phyloP scores from a whole-genome alignment of 1,140 invertebrate genomes.

The Daktulosphaira vitifoliae region DNA sequence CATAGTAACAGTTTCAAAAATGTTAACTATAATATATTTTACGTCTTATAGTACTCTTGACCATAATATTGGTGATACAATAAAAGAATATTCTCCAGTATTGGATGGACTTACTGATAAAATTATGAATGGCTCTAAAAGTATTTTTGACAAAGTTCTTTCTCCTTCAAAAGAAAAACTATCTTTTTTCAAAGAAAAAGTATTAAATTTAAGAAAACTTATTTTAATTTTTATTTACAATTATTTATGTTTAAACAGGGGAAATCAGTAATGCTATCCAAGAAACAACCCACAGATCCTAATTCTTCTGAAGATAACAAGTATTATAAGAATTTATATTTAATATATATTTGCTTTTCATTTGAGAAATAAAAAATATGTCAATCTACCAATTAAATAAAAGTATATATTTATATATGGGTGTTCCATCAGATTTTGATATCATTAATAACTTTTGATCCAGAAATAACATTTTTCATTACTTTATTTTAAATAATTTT shows the following conservation, averaged over 20 bases:
- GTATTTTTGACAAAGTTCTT: slow-evolving; percentile 66
- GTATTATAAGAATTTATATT: too few species aligned
- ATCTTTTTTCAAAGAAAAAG: slow-evolving; percentile 35
- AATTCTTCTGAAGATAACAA: slow-evolving; percentile 81
- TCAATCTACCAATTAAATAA: too few species aligned
- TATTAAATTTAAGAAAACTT: neutral
- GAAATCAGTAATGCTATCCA: slow-evolving; percentile 61
- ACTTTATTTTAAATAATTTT: too few species aligned
- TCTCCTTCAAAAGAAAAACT: slow-evolving; percentile 64
- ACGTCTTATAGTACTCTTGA: slow-evolving; percentile 6
- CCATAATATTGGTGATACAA: neutral
- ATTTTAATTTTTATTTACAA: neutral
- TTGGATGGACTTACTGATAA: slow-evolving; percentile 59
- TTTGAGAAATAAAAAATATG: too few species aligned
- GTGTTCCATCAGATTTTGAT: too few species aligned
- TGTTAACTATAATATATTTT: too few species aligned
- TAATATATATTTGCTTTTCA: too few species aligned
- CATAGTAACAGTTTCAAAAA: too few species aligned
- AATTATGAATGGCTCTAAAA: slow-evolving; percentile 64
- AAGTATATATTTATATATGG: too few species aligned
- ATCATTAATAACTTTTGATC: too few species aligned
- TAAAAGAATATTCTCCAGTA: slow-evolving; percentile 41
- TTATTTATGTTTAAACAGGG: neutral
- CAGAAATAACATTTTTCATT: too few species aligned
- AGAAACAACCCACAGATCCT: slow-evolving; percentile 77